Percentiles rank a stretch among this genome's conserved stretches.
phyloP scores from a whole-genome alignment of 2,113 vertebrate species.

The Clarias magur region DNA sequence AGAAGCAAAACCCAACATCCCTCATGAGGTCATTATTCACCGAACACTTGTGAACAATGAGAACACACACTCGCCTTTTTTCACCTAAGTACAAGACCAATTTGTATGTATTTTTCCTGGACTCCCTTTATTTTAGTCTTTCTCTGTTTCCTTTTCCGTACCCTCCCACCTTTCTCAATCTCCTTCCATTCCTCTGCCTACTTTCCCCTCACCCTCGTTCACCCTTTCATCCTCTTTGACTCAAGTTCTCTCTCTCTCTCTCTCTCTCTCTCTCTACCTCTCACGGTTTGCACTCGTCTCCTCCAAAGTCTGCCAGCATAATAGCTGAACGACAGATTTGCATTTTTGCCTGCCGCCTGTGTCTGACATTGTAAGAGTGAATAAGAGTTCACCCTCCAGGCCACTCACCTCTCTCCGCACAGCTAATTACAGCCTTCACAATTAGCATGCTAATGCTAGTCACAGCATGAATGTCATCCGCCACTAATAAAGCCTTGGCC shows the following conservation, averaged over 20 bases:
- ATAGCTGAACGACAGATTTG: conserved; percentile 60
- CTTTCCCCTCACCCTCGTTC: conserved; percentile 36
- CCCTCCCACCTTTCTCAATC: conserved; percentile 1
- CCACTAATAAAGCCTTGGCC: conserved; percentile 52
- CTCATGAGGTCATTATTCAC: conserved; percentile 45
- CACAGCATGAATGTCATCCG: conserved; percentile 49
- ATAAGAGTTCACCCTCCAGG: conserved; percentile 52
- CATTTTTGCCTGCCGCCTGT: conserved; percentile 48
- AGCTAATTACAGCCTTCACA: conserved; percentile 63
- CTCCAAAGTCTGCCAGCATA: conserved; percentile 66
- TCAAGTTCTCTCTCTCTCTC: conserved; percentile 45
- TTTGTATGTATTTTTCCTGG: conserved; percentile 21
- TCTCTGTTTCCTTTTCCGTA: conserved; percentile 10
- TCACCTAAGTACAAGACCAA: neutral
- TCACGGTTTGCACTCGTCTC: conserved; percentile 53
- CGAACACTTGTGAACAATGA: conserved; percentile 16
- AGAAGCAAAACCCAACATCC: conserved; percentile 37
- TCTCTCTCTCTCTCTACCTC: conserved; percentile 44
- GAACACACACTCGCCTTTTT: neutral
- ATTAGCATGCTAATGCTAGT: conserved; percentile 54
- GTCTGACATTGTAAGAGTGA: conserved; percentile 51
- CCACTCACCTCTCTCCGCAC: conserved; percentile 52
- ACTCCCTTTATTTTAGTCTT: conserved; percentile 19
- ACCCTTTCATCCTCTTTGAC: conserved; percentile 13
- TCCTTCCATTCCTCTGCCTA: neutral